Percentiles rank a stretch among this genome's conserved stretches.
Conservation (phyloP, 2,797 vertebrate genomes). For the Rhodeus uyekii region DNA sequence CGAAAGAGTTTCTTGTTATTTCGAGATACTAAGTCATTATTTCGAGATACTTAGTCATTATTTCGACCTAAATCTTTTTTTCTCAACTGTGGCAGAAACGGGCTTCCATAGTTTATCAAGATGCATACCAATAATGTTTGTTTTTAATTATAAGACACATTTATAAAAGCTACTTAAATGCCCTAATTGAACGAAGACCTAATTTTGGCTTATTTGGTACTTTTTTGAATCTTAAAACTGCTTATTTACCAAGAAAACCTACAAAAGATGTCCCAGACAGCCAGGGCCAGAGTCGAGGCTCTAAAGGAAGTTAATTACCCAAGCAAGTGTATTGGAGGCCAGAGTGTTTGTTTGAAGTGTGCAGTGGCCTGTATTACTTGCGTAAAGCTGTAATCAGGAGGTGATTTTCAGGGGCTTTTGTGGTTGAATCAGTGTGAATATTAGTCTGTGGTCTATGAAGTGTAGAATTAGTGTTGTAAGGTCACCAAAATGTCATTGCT, state of each 20-base stretch:
- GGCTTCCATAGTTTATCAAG: no score
- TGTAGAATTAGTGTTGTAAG: constrained; percentile 49
- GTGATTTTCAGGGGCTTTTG: constrained; percentile 14
- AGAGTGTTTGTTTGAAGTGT: constrained; percentile 32
- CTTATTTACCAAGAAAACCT: neutral
- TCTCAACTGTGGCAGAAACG: no score
- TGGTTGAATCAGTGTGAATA: constrained; percentile 7
- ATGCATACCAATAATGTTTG: no score
- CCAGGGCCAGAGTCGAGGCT: constrained; percentile 15
- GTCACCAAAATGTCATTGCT: constrained; percentile 68
- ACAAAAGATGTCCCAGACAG: neutral
- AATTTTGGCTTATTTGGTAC: neutral
- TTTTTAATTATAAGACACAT: no score
- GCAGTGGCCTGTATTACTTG: constrained; percentile 20
- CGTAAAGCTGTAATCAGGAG: constrained; percentile 12
- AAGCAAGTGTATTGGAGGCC: neutral
- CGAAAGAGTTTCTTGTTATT: no score
- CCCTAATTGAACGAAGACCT: no score
- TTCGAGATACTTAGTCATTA: no score
- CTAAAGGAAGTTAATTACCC: constrained; percentile 1
- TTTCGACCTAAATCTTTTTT: no score
- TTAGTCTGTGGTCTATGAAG: constrained; percentile 32
- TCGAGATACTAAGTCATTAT: no score
- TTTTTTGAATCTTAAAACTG: neutral
- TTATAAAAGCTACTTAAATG: no score